phyloP scores from a whole-genome alignment of 37 sponge, comb jelly and placozoan genomes.

The Agelas oroides region DNA sequence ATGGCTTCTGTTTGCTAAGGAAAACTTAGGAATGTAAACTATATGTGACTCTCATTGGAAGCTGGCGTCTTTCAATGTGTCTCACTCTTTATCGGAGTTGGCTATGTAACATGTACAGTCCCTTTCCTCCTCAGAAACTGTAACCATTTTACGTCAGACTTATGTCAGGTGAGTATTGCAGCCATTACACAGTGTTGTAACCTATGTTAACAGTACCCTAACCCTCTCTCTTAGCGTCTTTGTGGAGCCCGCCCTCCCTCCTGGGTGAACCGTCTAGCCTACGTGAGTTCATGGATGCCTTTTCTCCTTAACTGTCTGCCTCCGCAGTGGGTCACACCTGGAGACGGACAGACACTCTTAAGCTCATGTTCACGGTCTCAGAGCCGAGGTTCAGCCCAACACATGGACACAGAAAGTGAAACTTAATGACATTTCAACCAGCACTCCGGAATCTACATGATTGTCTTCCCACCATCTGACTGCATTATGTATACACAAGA shows the following conservation, averaged over 20 bases:
- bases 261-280: slow-evolving; percentile 71
- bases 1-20: no score
- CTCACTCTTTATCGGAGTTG: no score
- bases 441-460: background rate
- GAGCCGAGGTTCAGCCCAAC: background rate
- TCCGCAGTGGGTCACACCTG: slow-evolving; percentile 45
- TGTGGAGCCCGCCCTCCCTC: slow-evolving; percentile 32
- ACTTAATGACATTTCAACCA: background rate
- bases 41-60: no score
- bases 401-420: no score
- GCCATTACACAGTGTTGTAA: background rate
- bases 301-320: slow-evolving; percentile 31
- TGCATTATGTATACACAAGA: no score
- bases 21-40: no score
- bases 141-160: slow-evolving; percentile 58
- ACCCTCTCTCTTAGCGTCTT: slow-evolving; percentile 9
- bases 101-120: no score
- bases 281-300: slow-evolving; percentile 51
- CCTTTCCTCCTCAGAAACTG: slow-evolving; percentile 50
- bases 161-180: slow-evolving; percentile 43
- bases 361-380: background rate
- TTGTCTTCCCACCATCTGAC: no score
- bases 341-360: background rate
- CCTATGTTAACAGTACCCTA: no score
- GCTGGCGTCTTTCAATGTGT: no score